These are phyloP conservation scores for Hypomecis atomaria DNA, from an alignment of 2,888 invertebrate species.

Conservation along the genomic window DNA sequence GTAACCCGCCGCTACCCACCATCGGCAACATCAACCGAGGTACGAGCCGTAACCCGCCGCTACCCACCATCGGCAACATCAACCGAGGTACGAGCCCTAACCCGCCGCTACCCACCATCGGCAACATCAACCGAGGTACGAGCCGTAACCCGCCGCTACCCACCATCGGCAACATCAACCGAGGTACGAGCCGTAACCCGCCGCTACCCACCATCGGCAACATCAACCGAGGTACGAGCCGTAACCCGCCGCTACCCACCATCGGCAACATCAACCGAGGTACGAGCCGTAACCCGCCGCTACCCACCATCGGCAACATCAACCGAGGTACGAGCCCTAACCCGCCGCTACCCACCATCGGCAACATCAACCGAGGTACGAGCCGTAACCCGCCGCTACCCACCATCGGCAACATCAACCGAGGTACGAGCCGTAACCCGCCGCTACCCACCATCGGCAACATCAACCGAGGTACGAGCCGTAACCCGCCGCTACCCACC, in stretches of 20 bases:
- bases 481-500: conserved; percentile 58
- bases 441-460: conserved; percentile 67
- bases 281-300: conserved; percentile 52
- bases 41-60: conserved; percentile 52
- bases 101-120: conserved; percentile 64
- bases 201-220: conserved; percentile 67
- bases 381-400: conserved; percentile 52
- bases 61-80: conserved; percentile 70
- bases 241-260: conserved; percentile 58
- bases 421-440: conserved; percentile 60
- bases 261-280: conserved; percentile 74
- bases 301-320: conserved; percentile 70
- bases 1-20: conserved; percentile 58
- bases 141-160: conserved; percentile 52
- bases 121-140: conserved; percentile 75
- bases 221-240: conserved; percentile 71
- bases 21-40: conserved; percentile 74
- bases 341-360: conserved; percentile 64
- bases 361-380: conserved; percentile 75
- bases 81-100: no score
- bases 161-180: conserved; percentile 72
- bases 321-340: no score
- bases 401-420: conserved; percentile 72
- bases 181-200: conserved; percentile 60
- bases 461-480: conserved; percentile 71